A percentile compares a stretch with the other conserved stretches of the same genome.
These are phyloP conservation scores for Hydrolagus colliei DNA, from an alignment of 2,797 vertebrate genomes.

Conservation along the genomic window DNA sequence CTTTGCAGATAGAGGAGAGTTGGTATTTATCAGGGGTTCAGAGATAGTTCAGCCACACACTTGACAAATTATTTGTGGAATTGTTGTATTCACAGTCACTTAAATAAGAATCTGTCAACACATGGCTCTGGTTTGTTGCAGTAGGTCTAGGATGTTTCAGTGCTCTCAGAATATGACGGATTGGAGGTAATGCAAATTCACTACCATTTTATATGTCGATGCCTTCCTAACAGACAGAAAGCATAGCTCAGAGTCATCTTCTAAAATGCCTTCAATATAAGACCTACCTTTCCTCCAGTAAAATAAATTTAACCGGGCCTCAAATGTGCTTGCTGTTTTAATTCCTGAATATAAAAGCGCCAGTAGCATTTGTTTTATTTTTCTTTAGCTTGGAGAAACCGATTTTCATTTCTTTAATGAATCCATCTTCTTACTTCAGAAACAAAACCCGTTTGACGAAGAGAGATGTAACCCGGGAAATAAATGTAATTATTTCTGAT, in stretches of 20 bases:
- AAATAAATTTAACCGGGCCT: conserved; percentile 30
- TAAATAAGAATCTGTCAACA: conserved; percentile 98
- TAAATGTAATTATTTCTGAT: conserved; percentile 27
- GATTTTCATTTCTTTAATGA: conserved; percentile 20
- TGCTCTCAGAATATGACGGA: conserved; percentile 83
- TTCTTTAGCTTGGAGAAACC: background rate
- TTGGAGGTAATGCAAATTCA: conserved; percentile 97
- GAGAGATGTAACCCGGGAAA: conserved; percentile 24
- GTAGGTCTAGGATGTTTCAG: conserved; percentile 66
- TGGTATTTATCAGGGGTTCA: conserved; percentile 80
- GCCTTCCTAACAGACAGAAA: conserved; percentile 72
- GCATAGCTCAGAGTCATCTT: conserved; percentile 93
- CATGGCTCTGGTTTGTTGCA: conserved; percentile 71
- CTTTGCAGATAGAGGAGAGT: conserved; percentile 60
- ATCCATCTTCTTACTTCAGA: conserved; percentile 1
- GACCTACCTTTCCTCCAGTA: conserved; percentile 52
- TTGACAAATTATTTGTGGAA: conserved; percentile 99
- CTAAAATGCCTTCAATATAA: conserved; percentile 83
- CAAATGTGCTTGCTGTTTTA: conserved; percentile 10
- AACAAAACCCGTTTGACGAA: conserved; percentile 3
- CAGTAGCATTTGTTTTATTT: conserved; percentile 7
- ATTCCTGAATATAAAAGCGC: background rate
- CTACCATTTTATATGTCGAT: conserved; percentile 94
- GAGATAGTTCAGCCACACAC: conserved; percentile 89
- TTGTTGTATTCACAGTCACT: conserved; percentile 99